phyloP scores from a whole-genome alignment of 1,140 invertebrate genomes.

The Metopolophium dirhodum region DNA sequence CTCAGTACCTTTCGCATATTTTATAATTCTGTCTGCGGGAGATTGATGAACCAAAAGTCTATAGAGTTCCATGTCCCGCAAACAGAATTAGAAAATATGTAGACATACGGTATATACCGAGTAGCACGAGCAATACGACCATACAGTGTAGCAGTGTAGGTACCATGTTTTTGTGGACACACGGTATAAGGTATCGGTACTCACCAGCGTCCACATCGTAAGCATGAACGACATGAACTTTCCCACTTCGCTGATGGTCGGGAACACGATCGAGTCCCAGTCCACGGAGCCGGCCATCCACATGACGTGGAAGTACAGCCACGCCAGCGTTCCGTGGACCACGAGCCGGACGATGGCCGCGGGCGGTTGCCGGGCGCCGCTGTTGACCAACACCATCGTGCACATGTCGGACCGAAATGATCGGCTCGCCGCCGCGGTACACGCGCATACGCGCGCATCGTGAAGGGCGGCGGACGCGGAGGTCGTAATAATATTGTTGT shows the following conservation, averaged over 20 bases:
- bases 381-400: background rate
- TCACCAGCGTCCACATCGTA: slow-evolving; percentile 37
- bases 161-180: too few relatives aligned
- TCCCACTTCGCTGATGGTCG: slow-evolving; percentile 36
- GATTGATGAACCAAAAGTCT: too few relatives aligned
- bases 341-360: slow-evolving; percentile 38
- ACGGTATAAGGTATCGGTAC: background rate
- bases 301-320: background rate
- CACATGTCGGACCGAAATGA: slow-evolving; percentile 25
- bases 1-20: too few relatives aligned
- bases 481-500: background rate
- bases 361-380: background rate
- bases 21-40: too few relatives aligned
- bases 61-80: too few relatives aligned
- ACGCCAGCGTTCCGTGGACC: background rate
- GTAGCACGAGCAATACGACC: too few relatives aligned
- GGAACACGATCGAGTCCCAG: background rate
- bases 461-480: background rate
- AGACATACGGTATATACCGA: too few relatives aligned
- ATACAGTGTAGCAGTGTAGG: too few relatives aligned
- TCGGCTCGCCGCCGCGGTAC: background rate
- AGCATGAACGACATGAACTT: slow-evolving; percentile 29
- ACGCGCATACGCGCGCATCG: background rate
- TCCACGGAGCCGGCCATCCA: slow-evolving; percentile 2
- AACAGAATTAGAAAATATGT: too few relatives aligned